Evolutionary conservation across 2,888 invertebrate genomes (phyloP), one percentile per base, ranked within the genome.

Genomic region (Entomobrya multifasciata): DNA sequence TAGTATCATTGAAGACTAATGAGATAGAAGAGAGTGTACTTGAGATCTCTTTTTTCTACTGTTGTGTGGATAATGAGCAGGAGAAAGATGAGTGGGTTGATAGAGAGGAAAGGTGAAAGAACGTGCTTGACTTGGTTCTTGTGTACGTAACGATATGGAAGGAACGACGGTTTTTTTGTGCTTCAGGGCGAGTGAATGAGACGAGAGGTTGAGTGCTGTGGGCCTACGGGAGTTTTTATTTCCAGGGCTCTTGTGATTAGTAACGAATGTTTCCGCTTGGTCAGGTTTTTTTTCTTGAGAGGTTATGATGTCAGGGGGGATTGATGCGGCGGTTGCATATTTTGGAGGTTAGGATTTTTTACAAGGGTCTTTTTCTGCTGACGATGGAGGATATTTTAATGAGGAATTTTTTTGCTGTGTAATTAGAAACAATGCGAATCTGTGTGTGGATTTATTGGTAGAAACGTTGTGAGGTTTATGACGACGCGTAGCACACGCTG

Each of bases 231-330:
- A 2, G 47, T n/a, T 13, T 47, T 47, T 2, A 17, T 5, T 22
- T 15, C n/a, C 3, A 30, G 62, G 27, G 30, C 74, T 72, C 15
- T 79, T 36, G n/a, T n/a, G 20, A 41, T 78, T n/a, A n/a, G n/a
- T 70, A 67, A 47, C 60, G 77, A 77, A 78, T 57, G 79, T 88
- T 88, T 88, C 83, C 86, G 86, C 86, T 86, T 79, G 82, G 86
- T 86, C 86, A 83, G 88, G 78, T 83, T 78, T 83, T 88, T n/a
- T n/a, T n/a, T n/a, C n/a, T n/a, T n/a, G n/a, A n/a, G n/a, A n/a
- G n/a, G n/a, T n/a, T n/a, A n/a, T n/a, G n/a, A n/a, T n/a, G n/a
- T n/a, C n/a, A n/a, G n/a, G n/a, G n/a, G n/a, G n/a, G n/a, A n/a
- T n/a, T n/a, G n/a, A n/a, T n/a, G n/a, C n/a, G n/a, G n/a, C n/a